These are phyloP conservation scores for Mesopsocus fuscifrons DNA, from an alignment of 2,888 invertebrate species.

Conservation along the genomic window DNA sequence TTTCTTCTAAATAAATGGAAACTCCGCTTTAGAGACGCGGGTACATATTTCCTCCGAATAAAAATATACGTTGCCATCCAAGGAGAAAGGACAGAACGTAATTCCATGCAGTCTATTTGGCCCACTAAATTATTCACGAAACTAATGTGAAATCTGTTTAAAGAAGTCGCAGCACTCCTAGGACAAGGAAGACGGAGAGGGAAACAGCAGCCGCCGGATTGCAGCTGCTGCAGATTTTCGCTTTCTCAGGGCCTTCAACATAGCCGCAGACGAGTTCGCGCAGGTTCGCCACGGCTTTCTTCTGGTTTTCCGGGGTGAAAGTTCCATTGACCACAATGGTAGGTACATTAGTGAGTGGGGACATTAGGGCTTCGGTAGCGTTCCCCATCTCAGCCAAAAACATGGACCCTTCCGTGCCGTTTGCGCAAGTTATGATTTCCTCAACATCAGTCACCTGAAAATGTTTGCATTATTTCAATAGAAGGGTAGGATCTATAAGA, in stretches of 20 bases:
- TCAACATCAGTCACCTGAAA: too few species aligned
- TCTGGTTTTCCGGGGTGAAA: neutral
- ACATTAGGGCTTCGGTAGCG: neutral
- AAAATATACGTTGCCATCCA: too few species aligned
- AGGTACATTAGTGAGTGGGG: neutral
- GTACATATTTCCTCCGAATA: too few species aligned
- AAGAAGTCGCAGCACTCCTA: neutral
- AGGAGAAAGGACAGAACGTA: too few species aligned
- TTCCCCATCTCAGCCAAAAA: neutral
- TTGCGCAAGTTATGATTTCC: neutral
- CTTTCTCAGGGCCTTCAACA: neutral
- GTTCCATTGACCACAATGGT: neutral
- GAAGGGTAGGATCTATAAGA: too few species aligned
- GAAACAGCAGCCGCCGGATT: neutral
- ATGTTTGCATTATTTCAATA: too few species aligned
- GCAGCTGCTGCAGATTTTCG: neutral
- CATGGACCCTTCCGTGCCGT: neutral
- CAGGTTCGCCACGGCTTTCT: neutral
- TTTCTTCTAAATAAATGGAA: too few species aligned
- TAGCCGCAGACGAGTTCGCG: neutral
- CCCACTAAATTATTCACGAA: too few species aligned
- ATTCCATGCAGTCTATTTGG: too few species aligned
- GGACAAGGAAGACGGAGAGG: neutral
- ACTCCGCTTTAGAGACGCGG: too few species aligned
- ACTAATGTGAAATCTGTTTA: too few species aligned